Evolutionary conservation across 37 sponge, comb jelly and placozoan species (phyloP).

Genomic region (Oscarella lobularis): DNA sequence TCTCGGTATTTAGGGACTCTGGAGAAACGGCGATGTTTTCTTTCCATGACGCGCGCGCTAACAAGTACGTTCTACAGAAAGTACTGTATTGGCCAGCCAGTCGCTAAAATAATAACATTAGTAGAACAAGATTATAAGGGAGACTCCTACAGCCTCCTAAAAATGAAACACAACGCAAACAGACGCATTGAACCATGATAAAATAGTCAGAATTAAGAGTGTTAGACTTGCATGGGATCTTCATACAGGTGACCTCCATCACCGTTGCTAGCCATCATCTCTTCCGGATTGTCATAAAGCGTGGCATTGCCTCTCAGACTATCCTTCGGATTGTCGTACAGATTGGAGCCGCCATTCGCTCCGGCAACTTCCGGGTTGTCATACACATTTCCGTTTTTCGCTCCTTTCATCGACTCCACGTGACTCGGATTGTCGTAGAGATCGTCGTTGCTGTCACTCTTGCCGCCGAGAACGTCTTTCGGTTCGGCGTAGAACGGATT

Average conservation of each 20-base stretch:
- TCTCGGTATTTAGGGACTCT: no score
- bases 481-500: constrained; percentile 2
- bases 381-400: not conserved
- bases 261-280: no score
- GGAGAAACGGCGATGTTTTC: no score
- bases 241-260: not conserved
- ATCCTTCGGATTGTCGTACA: not conserved
- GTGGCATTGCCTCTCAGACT: not conserved
- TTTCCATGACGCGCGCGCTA: no score
- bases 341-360: not conserved
- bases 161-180: no score
- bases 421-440: not conserved
- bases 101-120: no score
- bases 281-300: not conserved
- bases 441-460: not conserved
- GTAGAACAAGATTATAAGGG: no score
- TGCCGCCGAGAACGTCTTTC: not conserved
- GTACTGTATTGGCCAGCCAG: no score
- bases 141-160: no score
- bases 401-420: not conserved
- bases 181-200: no score
- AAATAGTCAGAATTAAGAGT: no score
- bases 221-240: not conserved
- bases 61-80: no score
- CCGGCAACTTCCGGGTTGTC: not conserved